Conservation (phyloP, 2,888 invertebrate genomes). For the Tyria jacobaeae region DNA sequence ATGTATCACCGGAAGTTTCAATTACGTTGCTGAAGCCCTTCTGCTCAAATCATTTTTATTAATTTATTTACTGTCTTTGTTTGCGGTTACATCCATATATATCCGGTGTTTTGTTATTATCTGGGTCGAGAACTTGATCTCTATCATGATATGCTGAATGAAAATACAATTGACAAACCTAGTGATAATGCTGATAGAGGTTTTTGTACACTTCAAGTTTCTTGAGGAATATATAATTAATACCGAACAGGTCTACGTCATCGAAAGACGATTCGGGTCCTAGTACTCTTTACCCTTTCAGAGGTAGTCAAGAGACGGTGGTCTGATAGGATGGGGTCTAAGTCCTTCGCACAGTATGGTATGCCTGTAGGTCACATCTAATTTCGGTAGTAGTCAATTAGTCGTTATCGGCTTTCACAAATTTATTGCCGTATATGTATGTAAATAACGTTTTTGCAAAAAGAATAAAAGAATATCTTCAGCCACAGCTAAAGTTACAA, state of each 20-base stretch:
- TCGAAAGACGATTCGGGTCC: not conserved
- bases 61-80: slow-evolving; percentile 57
- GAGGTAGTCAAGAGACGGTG: not conserved
- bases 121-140: slow-evolving; percentile 29
- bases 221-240: no score
- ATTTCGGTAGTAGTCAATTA: no score
- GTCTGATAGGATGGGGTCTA: no score
- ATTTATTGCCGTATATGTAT: no score
- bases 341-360: no score
- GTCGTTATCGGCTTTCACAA: no score
- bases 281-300: not conserved
- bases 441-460: no score
- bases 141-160: not conserved
- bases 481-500: no score
- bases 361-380: no score
- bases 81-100: slow-evolving; percentile 44
- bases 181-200: not conserved
- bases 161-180: not conserved
- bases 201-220: not conserved
- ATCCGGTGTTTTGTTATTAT: slow-evolving; percentile 46
- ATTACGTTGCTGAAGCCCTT: slow-evolving; percentile 70
- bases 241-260: not conserved
- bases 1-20: slow-evolving; percentile 69
- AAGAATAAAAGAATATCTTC: no score
- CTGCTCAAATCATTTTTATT: slow-evolving; percentile 61